These are phyloP conservation scores for Cloeon dipterum DNA, from an alignment of 2,888 invertebrate genomes.

Conservation along the genomic window DNA sequence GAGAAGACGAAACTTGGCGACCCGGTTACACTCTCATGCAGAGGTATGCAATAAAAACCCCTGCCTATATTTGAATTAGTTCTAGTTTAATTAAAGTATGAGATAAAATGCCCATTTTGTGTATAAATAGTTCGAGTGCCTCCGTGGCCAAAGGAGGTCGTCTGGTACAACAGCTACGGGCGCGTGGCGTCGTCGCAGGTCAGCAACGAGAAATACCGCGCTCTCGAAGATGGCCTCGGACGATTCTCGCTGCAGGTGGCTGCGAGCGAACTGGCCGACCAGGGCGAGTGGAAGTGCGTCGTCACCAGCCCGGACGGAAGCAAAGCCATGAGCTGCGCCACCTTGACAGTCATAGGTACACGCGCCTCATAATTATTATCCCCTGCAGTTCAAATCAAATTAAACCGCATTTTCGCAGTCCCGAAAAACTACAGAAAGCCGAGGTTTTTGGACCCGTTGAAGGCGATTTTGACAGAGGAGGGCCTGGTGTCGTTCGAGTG, in stretches of 20 bases:
- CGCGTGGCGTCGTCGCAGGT: slow-evolving; percentile 37
- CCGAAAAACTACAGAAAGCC: slow-evolving; percentile 79
- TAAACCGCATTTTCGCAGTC: slow-evolving; percentile 27
- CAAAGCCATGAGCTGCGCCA: slow-evolving; percentile 27
- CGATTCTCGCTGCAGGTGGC: slow-evolving; percentile 53
- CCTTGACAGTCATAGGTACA: slow-evolving; percentile 31
- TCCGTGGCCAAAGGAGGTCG: slow-evolving; percentile 60
- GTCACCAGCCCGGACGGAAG: slow-evolving; percentile 53
- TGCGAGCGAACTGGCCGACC: slow-evolving; percentile 54
- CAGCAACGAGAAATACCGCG: slow-evolving; percentile 37
- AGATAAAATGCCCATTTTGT: neutral
- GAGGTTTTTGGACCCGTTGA: slow-evolving; percentile 70
- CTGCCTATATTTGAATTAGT: neutral
- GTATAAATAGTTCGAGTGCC: slow-evolving; percentile 44
- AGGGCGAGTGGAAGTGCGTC: slow-evolving; percentile 78
- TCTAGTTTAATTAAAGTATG: neutral
- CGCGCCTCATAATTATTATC: slow-evolving; percentile 1
- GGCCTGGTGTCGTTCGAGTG: slow-evolving; percentile 83
- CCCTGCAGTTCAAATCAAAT: slow-evolving; percentile 2
- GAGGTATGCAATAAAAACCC: slow-evolving; percentile 24
- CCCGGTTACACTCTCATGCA: slow-evolving; percentile 44
- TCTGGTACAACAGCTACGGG: slow-evolving; percentile 72
- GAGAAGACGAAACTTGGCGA: slow-evolving; percentile 59
- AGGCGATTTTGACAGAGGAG: slow-evolving; percentile 75
- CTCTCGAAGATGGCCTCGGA: slow-evolving; percentile 62